A percentile compares a stretch with the other conserved stretches of the same genome.
Conservation (phyloP, 2,888 invertebrate species). For the Erebia aethiops region DNA sequence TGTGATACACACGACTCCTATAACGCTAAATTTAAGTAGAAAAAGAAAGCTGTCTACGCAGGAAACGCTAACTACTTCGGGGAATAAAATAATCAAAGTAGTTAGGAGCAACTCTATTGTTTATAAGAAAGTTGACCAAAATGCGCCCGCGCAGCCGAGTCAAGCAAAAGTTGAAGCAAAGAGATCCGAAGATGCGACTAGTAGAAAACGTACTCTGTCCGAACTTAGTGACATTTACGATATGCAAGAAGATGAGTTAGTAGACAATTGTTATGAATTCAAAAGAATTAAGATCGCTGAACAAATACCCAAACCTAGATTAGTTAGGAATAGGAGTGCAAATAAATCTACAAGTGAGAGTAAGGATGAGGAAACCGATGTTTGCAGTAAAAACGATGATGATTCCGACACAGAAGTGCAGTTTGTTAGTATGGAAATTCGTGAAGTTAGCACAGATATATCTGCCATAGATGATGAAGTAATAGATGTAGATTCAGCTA, state of each 20-base stretch:
- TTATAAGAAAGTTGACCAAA: constrained; percentile 68
- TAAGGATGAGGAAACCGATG: constrained; percentile 48
- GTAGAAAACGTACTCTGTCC: constrained; percentile 69
- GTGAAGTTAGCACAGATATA: constrained; percentile 53
- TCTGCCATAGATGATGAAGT: constrained; percentile 60
- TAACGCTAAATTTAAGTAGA: constrained; percentile 65
- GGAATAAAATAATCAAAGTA: constrained; percentile 75
- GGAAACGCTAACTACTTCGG: constrained; percentile 67
- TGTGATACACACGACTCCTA: constrained; percentile 52
- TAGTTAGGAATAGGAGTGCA: constrained; percentile 62
- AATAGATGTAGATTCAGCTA: constrained; percentile 62
- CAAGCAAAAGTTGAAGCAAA: constrained; percentile 55
- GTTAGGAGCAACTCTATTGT: constrained; percentile 75
- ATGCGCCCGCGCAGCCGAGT: constrained; percentile 46
- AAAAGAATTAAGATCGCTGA: constrained; percentile 68
- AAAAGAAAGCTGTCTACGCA: constrained; percentile 73
- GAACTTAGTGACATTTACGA: constrained; percentile 68
- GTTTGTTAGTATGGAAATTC: constrained; percentile 63
- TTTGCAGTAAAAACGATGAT: constrained; percentile 51
- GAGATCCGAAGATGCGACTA: constrained; percentile 50
- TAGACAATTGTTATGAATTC: constrained; percentile 71
- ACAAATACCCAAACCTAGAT: constrained; percentile 62
- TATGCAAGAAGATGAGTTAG: constrained; percentile 65
- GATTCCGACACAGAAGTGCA: constrained; percentile 75
- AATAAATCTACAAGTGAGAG: constrained; percentile 48